Percentiles rank a stretch among this genome's conserved stretches.
These are phyloP conservation scores for Campylomormyrus numenius DNA, from an alignment of 2,113 vertebrate genomes.

Conservation along the genomic window DNA sequence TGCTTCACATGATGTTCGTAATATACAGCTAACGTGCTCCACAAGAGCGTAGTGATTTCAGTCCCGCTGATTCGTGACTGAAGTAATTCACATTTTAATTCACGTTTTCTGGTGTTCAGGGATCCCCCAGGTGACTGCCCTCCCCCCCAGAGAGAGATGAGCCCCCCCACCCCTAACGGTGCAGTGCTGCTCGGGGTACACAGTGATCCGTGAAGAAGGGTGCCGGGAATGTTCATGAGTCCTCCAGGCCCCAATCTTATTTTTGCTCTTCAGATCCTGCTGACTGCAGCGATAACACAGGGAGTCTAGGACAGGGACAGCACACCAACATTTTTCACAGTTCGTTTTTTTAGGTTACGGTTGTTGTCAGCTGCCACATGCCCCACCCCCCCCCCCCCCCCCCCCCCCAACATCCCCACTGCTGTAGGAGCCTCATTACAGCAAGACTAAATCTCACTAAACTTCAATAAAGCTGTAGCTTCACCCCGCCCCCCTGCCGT, in stretches of 20 bases:
- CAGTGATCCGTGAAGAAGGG: background rate
- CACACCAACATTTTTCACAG: background rate
- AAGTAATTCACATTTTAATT: background rate
- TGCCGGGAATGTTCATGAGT: background rate
- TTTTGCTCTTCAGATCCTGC: background rate
- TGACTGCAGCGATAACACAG: background rate
- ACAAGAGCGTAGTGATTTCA: background rate
- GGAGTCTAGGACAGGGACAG: background rate
- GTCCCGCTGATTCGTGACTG: background rate
- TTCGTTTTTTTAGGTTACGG: background rate
- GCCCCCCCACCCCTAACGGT: background rate
- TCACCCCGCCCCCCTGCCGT: background rate
- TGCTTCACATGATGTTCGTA: background rate
- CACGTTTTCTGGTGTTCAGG: background rate
- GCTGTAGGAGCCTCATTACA: conserved; percentile 15
- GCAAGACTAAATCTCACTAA: conserved; percentile 19
- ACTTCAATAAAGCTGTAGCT: conserved; percentile 19
- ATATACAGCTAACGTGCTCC: background rate
- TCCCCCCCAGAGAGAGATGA: no score
- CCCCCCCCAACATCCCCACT: background rate
- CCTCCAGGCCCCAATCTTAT: background rate
- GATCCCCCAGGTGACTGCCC: background rate
- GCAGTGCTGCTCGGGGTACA: background rate
- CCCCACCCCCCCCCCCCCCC: background rate
- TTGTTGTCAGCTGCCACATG: background rate